Conservation (phyloP, 2,797 vertebrate genomes). For the Decapterus maruadsi region DNA sequence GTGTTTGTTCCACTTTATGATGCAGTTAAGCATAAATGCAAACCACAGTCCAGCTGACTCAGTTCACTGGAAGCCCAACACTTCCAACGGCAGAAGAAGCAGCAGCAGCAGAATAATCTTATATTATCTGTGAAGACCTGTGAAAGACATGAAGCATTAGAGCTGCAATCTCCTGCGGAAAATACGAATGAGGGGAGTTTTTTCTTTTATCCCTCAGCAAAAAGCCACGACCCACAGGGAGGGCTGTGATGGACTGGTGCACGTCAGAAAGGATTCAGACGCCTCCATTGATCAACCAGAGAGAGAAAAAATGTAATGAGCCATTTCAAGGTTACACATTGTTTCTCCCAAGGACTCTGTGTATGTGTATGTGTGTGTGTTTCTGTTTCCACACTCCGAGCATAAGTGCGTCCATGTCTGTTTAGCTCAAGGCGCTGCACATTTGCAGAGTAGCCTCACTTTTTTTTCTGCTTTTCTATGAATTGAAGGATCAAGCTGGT, state of each 20-base stretch:
- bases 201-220: slow-evolving; percentile 28
- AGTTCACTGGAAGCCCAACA: slow-evolving; percentile 55
- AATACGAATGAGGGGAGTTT: slow-evolving; percentile 2
- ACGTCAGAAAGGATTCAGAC: slow-evolving; percentile 36
- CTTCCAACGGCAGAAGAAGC: slow-evolving; percentile 22
- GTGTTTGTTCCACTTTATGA: slow-evolving; percentile 58
- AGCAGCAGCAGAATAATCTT: slow-evolving; percentile 37
- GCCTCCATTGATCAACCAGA: slow-evolving; percentile 40
- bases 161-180: slow-evolving; percentile 19
- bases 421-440: slow-evolving; percentile 5
- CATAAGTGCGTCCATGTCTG: neutral
- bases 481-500: slow-evolving; percentile 29
- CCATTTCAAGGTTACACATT: slow-evolving; percentile 40
- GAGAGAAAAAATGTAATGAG: slow-evolving; percentile 15
- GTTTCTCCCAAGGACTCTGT: slow-evolving; percentile 10
- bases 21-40: slow-evolving; percentile 63
- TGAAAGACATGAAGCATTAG: slow-evolving; percentile 24
- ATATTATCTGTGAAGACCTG: slow-evolving; percentile 26
- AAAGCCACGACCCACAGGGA: slow-evolving; percentile 10
- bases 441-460: slow-evolving; percentile 12
- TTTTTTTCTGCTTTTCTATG: slow-evolving; percentile 6
- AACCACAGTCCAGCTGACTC: slow-evolving; percentile 67
- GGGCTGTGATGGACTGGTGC: slow-evolving; percentile 29
- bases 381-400: slow-evolving; percentile 22
- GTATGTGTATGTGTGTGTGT: neutral